Percentiles rank a stretch among this genome's conserved stretches.
phyloP scores from a whole-genome alignment of 2,797 vertebrate species.

The Echiichthys vipera region DNA sequence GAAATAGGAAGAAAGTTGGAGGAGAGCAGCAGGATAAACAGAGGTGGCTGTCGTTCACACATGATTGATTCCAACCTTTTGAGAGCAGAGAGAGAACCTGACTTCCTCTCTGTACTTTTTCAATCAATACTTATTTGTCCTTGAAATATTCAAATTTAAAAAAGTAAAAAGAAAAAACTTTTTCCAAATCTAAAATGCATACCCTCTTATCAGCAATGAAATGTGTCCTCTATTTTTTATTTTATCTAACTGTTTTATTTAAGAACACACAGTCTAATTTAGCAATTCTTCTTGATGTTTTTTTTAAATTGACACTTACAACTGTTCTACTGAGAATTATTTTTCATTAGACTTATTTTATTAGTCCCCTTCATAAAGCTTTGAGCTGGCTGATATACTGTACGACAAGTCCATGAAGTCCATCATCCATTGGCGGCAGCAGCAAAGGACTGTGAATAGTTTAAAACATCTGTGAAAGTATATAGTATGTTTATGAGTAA shows the following conservation, averaged over 20 bases:
- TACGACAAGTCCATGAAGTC: neutral
- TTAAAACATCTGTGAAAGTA: conserved; percentile 66
- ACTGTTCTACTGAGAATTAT: conserved; percentile 21
- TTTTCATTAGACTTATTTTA: conserved; percentile 79
- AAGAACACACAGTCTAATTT: neutral
- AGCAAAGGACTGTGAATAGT: no score
- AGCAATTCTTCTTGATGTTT: conserved; percentile 10
- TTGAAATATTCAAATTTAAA: conserved; percentile 88
- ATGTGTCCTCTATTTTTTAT: conserved; percentile 16
- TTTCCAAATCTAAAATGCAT: conserved; percentile 32
- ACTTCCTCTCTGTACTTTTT: conserved; percentile 79
- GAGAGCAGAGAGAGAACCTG: conserved; percentile 85
- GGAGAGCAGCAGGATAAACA: conserved; percentile 42
- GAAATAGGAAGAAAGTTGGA: conserved; percentile 18
- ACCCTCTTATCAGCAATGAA: neutral
- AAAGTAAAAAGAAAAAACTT: conserved; percentile 36
- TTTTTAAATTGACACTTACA: conserved; percentile 23
- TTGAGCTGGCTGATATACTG: conserved; percentile 77
- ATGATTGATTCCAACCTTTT: conserved; percentile 94
- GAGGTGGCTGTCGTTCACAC: conserved; percentile 89
- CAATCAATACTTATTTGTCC: conserved; percentile 87
- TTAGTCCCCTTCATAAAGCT: conserved; percentile 87
- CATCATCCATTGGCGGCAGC: neutral
- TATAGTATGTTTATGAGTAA: conserved; percentile 71
- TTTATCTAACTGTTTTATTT: conserved; percentile 25